Evolutionary conservation across 2,797 vertebrate species (phyloP).

Genomic region (Valencia hispanica): DNA sequence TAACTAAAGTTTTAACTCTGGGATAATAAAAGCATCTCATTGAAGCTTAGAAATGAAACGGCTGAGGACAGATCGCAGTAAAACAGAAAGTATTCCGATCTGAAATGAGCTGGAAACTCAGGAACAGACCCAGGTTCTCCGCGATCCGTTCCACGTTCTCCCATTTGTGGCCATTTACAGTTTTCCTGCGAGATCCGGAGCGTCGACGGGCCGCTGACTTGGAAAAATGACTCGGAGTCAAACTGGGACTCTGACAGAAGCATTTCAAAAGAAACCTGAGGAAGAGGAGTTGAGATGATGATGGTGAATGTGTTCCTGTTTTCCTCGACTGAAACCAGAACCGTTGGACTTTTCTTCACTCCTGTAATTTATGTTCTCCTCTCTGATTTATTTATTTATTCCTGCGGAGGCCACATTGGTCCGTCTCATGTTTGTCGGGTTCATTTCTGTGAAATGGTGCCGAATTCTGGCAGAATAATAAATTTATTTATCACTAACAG

Average conservation of each 20-base stretch:
- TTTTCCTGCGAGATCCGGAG: background rate
- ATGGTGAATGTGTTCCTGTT: background rate
- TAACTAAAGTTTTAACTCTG: background rate
- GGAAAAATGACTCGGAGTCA: background rate
- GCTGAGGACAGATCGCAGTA: too few relatives aligned
- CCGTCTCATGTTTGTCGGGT: constrained; percentile 76
- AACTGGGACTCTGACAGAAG: constrained; percentile 2
- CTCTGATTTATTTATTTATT: constrained; percentile 86
- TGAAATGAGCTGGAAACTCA: background rate
- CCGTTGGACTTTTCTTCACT: constrained; percentile 8
- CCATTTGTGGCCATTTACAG: background rate
- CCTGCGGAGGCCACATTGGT: constrained; percentile 89
- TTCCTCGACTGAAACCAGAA: constrained; percentile 16
- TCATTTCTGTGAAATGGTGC: constrained; percentile 94
- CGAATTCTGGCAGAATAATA: constrained; percentile 85
- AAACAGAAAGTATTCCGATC: background rate
- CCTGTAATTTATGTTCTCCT: constrained; percentile 55
- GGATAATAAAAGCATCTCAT: background rate
- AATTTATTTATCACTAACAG: constrained; percentile 69
- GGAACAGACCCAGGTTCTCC: background rate
- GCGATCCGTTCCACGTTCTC: background rate
- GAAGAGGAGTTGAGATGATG: constrained; percentile 2
- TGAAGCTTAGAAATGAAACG: background rate
- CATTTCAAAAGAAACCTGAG: background rate
- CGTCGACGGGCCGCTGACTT: background rate